Base-by-base conservation (phyloP, 2,113 vertebrate species). In the Limanda limanda region DNA sequence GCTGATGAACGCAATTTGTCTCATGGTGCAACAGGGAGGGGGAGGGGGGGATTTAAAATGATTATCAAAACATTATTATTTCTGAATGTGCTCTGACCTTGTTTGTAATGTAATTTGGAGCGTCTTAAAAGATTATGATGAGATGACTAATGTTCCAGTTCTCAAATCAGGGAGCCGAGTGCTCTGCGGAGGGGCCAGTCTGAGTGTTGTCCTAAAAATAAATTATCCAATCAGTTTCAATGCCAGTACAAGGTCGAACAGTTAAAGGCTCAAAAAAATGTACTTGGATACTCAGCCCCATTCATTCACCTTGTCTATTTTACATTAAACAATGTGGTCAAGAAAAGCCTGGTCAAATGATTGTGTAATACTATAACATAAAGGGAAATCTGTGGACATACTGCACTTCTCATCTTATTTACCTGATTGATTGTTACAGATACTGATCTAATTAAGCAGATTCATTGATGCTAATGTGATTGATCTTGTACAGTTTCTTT, bases 31-130 rank as follows among this genome's bases (percentile, higher is more conserved):
- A 54, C 78, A 18, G 47, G 45, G 45, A 12, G 45, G 81, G 15
- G 17, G 24, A 54, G 56, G 14, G n/a, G 54, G 80, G 80, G 76
- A 90, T 89, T 87, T 90, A 82, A 84, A 84, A 71, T 86, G 61
- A 88, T 91, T 85, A 90, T 90, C 47, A 2, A 48, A 87, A 87
- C 84, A 77, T 81, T 85, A 85, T 87, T 88, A 89, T 84, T 89
- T 78, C 86, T 78, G 52, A 85, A 83, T 84, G 75, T 79, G 75
- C 78, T 86, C 75, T 89, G 89, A 90, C 90, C 91, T 86, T 88
- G 84, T 92, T 88, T 82, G 67, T 90, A 84, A 88, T 85, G 84
- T 85, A 87, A 88, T 90, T 90, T 88, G 74, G 63, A 89, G 75
- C 79, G 65, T 79, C 71, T 86, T 88, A 86, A 92, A 85, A 88